A percentile compares a stretch with the other conserved stretches of the same genome.
These are phyloP conservation scores for Leptodactylus fallax DNA, from an alignment of 2,797 vertebrate species.

Conservation along the genomic window DNA sequence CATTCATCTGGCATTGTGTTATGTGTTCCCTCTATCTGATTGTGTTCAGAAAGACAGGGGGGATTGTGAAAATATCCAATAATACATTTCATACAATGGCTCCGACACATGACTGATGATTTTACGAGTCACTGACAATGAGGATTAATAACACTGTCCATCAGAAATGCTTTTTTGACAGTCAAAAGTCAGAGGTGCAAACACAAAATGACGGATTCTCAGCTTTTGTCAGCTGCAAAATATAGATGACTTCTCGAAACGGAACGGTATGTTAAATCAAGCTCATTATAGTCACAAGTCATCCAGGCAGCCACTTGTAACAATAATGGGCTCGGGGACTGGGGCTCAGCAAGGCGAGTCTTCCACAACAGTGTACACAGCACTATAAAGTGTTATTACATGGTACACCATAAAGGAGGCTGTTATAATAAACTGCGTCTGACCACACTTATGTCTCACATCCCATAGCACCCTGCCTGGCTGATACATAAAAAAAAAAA, in stretches of 20 bases:
- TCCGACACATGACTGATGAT: constrained; percentile 61
- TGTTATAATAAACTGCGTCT: not conserved
- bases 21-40: constrained; percentile 26
- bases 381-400: not conserved
- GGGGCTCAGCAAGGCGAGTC: not conserved
- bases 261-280: constrained; percentile 49
- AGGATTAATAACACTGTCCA: constrained; percentile 63
- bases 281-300: constrained; percentile 43
- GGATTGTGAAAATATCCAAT: constrained; percentile 52
- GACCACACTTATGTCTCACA: too few relatives aligned
- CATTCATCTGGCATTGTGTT: constrained; percentile 36
- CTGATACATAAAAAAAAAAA: too few relatives aligned
- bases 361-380: not conserved
- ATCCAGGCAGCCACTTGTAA: constrained; percentile 18
- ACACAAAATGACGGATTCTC: constrained; percentile 58
- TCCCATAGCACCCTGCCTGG: too few relatives aligned
- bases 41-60: constrained; percentile 24
- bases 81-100: constrained; percentile 54
- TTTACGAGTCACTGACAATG: constrained; percentile 55
- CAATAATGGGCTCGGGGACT: constrained; percentile 13
- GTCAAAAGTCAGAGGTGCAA: constrained; percentile 56
- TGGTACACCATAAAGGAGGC: not conserved
- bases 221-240: constrained; percentile 50
- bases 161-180: constrained; percentile 58
- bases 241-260: constrained; percentile 37